Base-by-base conservation (phyloP, 2,888 invertebrate species). In the Macaria liturata region DNA sequence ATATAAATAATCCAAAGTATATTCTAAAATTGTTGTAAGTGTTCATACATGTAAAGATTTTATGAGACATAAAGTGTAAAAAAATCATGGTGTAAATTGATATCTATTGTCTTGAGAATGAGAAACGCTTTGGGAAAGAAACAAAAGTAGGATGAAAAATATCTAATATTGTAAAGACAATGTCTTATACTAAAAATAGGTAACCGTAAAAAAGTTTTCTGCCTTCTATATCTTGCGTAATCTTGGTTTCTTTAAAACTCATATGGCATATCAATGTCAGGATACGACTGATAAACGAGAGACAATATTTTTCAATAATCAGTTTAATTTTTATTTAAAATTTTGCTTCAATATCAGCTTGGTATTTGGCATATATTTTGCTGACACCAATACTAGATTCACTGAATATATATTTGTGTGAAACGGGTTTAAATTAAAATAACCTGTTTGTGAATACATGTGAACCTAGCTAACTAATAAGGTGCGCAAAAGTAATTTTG, bases 11-110 rank as follows among this genome's bases (percentile, higher is more conserved):
- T 52, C 65, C 62, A 77, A 78, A 75, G 66, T 84, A 87, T 88
- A 90, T 90, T 90, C 89, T 89, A 91, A n/a, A 91, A 91, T 89
- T 84, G 85, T 84, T 88, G 66, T 91, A 89, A 87, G 89, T 90
- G 89, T 90, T 91, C 88, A 85, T 86, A 85, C 76, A 67, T 81
- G 76, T 80, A 83, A 83, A 88, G 75, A 84, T 83, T 87, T 83
- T 86, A 88, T 83, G 81, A 81, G 74, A 81, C 30, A 63, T 78
- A 79, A 78, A 64, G 57, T 8, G n/a, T 66, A 74, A 76, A 74
- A 76, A 75, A 73, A 71, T 69, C 67, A 71, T 74, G 59, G 56
- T 32, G 53, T 46, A 48, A 49, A 56, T 73, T 71, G 73, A 72
- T 69, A 73, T 75, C 72, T 74, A 75, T 75, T 72, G 73, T 79